These are phyloP conservation scores for Troides aeacus DNA, from an alignment of 2,888 invertebrate species.

Conservation along the genomic window DNA sequence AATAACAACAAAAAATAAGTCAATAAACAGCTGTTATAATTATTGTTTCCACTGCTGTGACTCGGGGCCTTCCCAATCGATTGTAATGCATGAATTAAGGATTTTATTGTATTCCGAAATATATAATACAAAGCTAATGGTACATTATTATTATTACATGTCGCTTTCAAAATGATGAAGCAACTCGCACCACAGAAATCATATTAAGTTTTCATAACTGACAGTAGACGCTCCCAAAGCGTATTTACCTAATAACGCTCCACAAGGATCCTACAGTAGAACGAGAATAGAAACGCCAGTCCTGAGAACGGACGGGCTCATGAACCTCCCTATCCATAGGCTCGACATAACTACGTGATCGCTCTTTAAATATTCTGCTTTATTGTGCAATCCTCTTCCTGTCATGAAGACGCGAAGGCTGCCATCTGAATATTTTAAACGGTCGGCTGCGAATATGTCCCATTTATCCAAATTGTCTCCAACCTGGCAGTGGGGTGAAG, in stretches of 20 bases:
- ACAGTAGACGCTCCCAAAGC: conserved; percentile 8
- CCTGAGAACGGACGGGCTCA: conserved; percentile 41
- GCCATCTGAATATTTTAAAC: conserved; percentile 71
- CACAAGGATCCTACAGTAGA: conserved; percentile 45
- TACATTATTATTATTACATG: conserved; percentile 4
- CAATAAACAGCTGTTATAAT: too few relatives aligned
- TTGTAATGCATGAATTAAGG: too few relatives aligned
- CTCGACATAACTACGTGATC: conserved; percentile 61
- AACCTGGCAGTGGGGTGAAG: conserved; percentile 51
- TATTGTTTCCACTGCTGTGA: too few relatives aligned
- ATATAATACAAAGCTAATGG: too few relatives aligned
- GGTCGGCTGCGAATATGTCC: conserved; percentile 61
- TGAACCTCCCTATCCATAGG: conserved; percentile 50
- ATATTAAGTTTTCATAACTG: conserved; percentile 27
- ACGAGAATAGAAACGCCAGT: conserved; percentile 53
- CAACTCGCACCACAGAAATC: conserved; percentile 5
- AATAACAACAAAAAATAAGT: too few relatives aligned
- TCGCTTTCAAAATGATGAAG: conserved; percentile 16
- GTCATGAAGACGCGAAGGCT: conserved; percentile 66
- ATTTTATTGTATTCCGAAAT: too few relatives aligned
- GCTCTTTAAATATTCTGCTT: conserved; percentile 74
- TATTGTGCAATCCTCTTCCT: conserved; percentile 70
- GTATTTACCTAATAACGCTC: conserved; percentile 31
- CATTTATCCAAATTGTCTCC: conserved; percentile 76
- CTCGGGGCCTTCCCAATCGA: too few relatives aligned